Evolutionary conservation across 2,797 vertebrate genomes (phyloP).

Genomic region (Chelidonichthys spinosus): DNA sequence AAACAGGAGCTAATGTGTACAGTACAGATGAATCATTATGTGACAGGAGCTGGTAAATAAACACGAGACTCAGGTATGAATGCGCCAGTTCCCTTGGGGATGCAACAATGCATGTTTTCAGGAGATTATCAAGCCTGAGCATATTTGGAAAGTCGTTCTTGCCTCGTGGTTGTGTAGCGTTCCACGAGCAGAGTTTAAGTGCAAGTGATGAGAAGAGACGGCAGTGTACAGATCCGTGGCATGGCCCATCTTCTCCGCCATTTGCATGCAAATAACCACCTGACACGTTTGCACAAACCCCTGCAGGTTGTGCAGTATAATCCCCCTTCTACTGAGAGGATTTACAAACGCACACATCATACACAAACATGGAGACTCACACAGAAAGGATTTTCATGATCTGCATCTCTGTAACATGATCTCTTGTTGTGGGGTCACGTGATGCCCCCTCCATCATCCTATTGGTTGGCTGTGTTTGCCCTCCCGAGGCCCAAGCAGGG

Average conservation of each 20-base stretch:
- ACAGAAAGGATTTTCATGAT: constrained; percentile 48
- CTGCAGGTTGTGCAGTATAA: constrained; percentile 33
- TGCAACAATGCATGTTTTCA: constrained; percentile 10
- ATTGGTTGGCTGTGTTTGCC: constrained; percentile 26
- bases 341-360: constrained; percentile 36
- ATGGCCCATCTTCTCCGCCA: neutral
- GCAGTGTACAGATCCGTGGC: neutral
- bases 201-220: neutral
- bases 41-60: neutral
- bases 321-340: constrained; percentile 49
- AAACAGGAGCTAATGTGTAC: constrained; percentile 15
- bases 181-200: neutral
- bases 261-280: constrained; percentile 64
- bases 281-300: constrained; percentile 40
- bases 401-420: constrained; percentile 46
- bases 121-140: neutral
- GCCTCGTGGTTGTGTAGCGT: neutral
- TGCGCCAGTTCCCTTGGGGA: neutral
- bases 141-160: neutral
- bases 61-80: constrained; percentile 4
- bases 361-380: constrained; percentile 9
- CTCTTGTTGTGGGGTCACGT: constrained; percentile 22
- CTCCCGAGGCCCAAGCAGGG: neutral
- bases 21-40: constrained; percentile 9
- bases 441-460: constrained; percentile 2